Base-by-base conservation (phyloP, 2,797 vertebrate genomes). In the Halcyon chelicuti region DNA sequence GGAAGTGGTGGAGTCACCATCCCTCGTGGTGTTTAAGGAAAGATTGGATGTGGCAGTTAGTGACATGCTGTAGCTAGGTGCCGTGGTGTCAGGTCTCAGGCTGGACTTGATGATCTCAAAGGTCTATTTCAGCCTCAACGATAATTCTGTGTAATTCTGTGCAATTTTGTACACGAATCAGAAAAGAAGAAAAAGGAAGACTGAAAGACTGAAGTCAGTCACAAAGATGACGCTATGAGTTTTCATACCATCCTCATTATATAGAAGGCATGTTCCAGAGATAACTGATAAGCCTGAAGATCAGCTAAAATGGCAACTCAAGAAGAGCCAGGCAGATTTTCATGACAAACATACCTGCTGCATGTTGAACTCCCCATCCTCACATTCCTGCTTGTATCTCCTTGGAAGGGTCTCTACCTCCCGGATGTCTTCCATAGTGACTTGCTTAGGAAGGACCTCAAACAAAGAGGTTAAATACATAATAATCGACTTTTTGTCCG, bases 401-500 rank as follows among this genome's bases (percentile, higher is more conserved):
- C 99, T 98, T 39, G 99, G 99, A 86, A 99, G 98, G 0, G 99
- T 99, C 97, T 99, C 99, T 13, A 99, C 99, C 86, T 99, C 99
- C 58, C 98, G 98, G 91, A 99, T 99, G 49, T 99, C 99, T 90
- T 99, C 99, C 98, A 99, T 98, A 51, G 98, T 99, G 94, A 99
- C 98, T 85, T 99, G 99, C 96, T 99, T 99, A 94, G 99, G 99
- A 90, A 99, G 98, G 84, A 99, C 99, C 25, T 99, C 99, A 70
- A 99, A 99, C 96, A 99, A 98, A 18, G 99, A 99, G 1, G 99
- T 99, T 97, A 99, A 98, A 84, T 99, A 99, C 99, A 99, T 99
- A 97, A 99, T 98, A 98, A 99, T 99, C 90, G 99, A 99, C 97
- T 99, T 99, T 97, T 99, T 99, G 97, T 99, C 99, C 65, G 99